A percentile compares a stretch with the other conserved stretches of the same genome.
These are phyloP conservation scores for Chrysolina oricalcia DNA, from an alignment of 2,888 invertebrate species.

Conservation along the genomic window DNA sequence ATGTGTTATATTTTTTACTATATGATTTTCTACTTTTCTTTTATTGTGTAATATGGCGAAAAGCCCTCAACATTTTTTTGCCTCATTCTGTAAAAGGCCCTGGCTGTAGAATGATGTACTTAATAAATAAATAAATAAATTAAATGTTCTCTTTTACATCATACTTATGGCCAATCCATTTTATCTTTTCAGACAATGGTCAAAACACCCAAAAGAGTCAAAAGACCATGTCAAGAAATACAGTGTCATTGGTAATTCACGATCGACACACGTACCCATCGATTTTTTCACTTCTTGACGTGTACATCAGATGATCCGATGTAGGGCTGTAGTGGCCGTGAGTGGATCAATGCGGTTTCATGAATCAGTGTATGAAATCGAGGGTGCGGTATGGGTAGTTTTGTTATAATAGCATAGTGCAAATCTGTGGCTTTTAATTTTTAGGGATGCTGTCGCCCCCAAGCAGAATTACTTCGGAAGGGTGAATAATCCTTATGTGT, in stretches of 20 bases:
- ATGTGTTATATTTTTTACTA: too few species aligned
- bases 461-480: conserved; percentile 68
- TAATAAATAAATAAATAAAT: too few species aligned
- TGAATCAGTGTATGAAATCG: conserved; percentile 56
- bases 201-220: too few species aligned
- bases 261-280: conserved; percentile 50
- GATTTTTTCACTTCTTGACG: conserved; percentile 61
- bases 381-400: conserved; percentile 61
- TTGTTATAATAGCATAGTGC: conserved; percentile 68
- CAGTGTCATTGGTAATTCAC: not conserved
- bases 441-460: conserved; percentile 71
- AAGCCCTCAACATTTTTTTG: too few species aligned
- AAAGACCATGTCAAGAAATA: too few species aligned
- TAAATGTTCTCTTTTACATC: too few species aligned
- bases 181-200: too few species aligned
- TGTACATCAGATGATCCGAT: conserved; percentile 56
- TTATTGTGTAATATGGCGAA: too few species aligned
- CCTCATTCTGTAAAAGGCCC: too few species aligned
- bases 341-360: conserved; percentile 53
- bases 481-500: conserved; percentile 70
- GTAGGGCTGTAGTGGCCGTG: conserved; percentile 52
- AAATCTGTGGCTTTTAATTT: conserved; percentile 72
- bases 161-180: too few species aligned
- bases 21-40: too few species aligned
- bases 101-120: too few species aligned